phyloP scores from a whole-genome alignment of 1,140 invertebrate genomes.

The Bombus terrestris region DNA sequence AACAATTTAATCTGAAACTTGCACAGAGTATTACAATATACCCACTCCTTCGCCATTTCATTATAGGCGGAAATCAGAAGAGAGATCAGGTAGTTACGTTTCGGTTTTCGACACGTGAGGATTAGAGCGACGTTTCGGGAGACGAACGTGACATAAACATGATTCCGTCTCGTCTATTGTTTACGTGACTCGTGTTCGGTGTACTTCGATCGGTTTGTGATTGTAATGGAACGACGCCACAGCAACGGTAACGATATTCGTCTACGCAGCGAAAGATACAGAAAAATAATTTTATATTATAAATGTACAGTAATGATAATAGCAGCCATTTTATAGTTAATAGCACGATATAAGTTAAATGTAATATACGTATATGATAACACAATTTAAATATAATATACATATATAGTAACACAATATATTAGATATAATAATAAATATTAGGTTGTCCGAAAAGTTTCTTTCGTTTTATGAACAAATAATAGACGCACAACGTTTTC shows the following conservation, averaged over 20 bases:
- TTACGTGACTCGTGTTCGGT: neutral
- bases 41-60: neutral
- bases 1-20: too few relatives aligned
- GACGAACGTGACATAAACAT: neutral
- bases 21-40: neutral
- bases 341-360: neutral
- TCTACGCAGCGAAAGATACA: neutral
- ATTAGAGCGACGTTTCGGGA: neutral
- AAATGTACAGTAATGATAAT: neutral
- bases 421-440: too few relatives aligned
- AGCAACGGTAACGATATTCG: neutral
- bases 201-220: neutral
- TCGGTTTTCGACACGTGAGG: neutral
- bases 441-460: too few relatives aligned
- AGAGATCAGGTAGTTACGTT: neutral
- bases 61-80: neutral
- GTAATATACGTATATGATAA: neutral
- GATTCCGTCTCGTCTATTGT: neutral
- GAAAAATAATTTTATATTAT: neutral
- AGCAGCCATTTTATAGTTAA: neutral
- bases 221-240: neutral
- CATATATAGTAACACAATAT: too few relatives aligned
- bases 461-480: too few relatives aligned
- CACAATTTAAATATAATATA: neutral
- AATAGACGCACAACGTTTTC: too few relatives aligned